phyloP scores from a whole-genome alignment of 2,797 vertebrate species.

The Enteromius thamalakanensis region DNA sequence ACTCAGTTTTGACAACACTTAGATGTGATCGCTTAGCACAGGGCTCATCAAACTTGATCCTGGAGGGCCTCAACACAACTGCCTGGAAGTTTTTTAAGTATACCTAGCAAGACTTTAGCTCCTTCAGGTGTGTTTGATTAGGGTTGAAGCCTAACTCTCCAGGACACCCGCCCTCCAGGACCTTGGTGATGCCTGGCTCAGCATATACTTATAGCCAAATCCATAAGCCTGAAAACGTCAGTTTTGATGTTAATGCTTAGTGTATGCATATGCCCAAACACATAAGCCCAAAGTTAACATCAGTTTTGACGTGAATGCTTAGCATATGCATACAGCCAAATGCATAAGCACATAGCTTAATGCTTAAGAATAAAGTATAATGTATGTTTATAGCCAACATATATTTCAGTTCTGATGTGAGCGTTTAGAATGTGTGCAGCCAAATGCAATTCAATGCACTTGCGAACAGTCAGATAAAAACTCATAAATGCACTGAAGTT shows the following conservation, averaged over 20 bases:
- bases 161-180: no score
- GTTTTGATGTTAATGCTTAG: accelerated
- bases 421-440: not conserved
- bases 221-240: not conserved
- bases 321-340: no score
- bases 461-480: not conserved
- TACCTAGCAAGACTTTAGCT: no score
- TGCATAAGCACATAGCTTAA: no score
- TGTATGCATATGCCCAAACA: not conserved
- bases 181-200: no score
- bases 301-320: not conserved
- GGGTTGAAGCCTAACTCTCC: no score
- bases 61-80: no score
- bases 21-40: no score
- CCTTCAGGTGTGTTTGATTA: no score
- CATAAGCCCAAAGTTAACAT: not conserved
- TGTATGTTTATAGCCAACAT: not conserved
- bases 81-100: no score
- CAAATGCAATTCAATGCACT: not conserved
- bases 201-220: not conserved
- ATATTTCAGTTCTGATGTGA: not conserved
- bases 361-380: no score
- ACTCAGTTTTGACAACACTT: not conserved
- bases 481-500: not conserved
- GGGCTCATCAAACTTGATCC: no score